Percentiles rank a stretch among this genome's conserved stretches.
Conservation (phyloP, 2,113 vertebrate genomes). For the Rattus rattus region DNA sequence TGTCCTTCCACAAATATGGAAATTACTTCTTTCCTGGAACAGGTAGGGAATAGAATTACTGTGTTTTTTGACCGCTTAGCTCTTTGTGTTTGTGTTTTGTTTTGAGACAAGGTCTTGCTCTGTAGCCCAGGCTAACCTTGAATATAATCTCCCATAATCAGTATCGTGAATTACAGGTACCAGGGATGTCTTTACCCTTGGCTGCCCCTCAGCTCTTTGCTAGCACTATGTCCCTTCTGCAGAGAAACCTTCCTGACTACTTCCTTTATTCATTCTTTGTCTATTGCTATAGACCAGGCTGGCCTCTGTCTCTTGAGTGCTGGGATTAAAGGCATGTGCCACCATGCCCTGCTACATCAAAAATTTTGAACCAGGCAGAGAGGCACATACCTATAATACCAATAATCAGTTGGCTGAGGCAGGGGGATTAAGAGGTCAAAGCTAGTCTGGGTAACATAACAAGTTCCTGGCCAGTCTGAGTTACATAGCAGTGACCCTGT, state of each 20-base stretch:
- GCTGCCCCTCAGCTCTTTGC: not conserved
- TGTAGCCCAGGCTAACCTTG: not conserved
- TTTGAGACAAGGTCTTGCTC: not conserved
- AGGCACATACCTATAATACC: not conserved
- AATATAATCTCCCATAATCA: not conserved
- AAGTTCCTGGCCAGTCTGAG: not conserved
- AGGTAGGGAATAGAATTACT: constrained; percentile 83
- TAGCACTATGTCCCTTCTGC: not conserved
- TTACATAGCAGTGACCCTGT: not conserved
- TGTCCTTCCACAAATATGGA: constrained; percentile 99
- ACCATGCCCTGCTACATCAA: not conserved
- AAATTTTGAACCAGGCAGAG: not conserved
- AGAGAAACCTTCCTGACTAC: not conserved
- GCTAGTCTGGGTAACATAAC: not conserved
- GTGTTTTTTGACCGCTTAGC: not conserved
- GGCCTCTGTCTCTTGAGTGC: not conserved
- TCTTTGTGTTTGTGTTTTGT: not conserved
- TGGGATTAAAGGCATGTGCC: not conserved
- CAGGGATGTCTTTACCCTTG: not conserved
- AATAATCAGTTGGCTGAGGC: not conserved
- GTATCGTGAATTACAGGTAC: not conserved
- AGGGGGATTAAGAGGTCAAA: not conserved
- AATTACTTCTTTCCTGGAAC: constrained; percentile 99
- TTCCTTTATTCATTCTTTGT: not conserved
- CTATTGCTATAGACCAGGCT: not conserved